Base-by-base conservation (phyloP, 2,113 vertebrate genomes). In the Camelus bactrianus region DNA sequence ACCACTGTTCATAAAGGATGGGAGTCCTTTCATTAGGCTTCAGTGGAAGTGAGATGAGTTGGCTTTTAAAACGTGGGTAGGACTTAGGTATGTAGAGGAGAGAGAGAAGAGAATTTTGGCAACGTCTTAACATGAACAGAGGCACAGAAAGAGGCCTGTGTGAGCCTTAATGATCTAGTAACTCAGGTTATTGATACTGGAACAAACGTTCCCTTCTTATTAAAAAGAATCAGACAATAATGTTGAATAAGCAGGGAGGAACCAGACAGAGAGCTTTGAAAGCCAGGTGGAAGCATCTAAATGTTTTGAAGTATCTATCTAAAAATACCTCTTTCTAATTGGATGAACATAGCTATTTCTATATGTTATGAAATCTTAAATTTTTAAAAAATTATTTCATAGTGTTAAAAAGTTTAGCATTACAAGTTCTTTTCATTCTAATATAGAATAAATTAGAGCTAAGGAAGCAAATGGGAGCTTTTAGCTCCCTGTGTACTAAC, bases 361-460 rank as follows among this genome's bases (percentile, higher is more conserved):
- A 22, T 38, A 67, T 93, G 16, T 60, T 91, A 1, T 48, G 19
- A 60, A 94, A 54, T 77, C 54, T 87, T 82, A 83, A 64, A 42
- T 42, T 73, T 92, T 67, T 46, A 10, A 87, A 86, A 91, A 72
- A 69, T 56, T 62, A 82, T 62, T 86, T 77, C 54, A 15, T 81
- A 52, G 16, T 72, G 11, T 85, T 83, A 16, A 48, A 65, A 88
- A 72, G 13, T 65, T 69, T 35, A 42, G 3, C 22, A 30, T 93
- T 81, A 91, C 70, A 0, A 77, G 17, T 93, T 62, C 11, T 58
- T 93, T 84, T 88, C 8, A 19, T 91, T 77, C 38, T 86, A 94
- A 73, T 60, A 93, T 81, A 93, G 65, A 60, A 26, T 93, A 32
- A 60, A 52, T 86, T 67, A 80, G 62, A 94, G 83, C 52, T 94